Evolutionary conservation across 2,797 vertebrate species (phyloP).

Genomic region (Threskiornis aethiopicus): DNA sequence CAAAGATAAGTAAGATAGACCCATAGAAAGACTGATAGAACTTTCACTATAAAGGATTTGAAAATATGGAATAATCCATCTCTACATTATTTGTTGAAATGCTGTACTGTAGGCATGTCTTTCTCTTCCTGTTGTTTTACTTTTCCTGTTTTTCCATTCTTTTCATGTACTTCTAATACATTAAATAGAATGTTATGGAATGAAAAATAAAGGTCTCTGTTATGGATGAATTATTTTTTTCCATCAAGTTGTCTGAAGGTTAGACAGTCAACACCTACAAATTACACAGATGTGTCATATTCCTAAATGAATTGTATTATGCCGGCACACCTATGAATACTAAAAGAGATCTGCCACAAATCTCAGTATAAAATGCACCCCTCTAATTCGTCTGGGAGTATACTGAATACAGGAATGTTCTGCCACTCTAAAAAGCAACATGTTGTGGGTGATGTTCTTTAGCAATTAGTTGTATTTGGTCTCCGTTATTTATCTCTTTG

Average conservation of each 20-base stretch:
- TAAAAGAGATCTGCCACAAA: conserved; percentile 60
- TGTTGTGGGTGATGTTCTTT: neutral
- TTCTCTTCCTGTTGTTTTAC: neutral
- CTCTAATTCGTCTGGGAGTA: conserved; percentile 17
- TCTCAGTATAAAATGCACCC: conserved; percentile 45
- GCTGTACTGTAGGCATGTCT: neutral
- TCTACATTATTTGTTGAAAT: conserved; percentile 15
- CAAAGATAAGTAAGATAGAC: conserved; percentile 18
- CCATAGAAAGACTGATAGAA: neutral
- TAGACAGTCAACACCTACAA: conserved; percentile 71
- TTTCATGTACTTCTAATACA: conserved; percentile 57
- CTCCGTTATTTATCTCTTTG: neutral
- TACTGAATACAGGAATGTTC: neutral
- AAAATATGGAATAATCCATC: conserved; percentile 13
- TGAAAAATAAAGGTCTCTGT: conserved; percentile 69
- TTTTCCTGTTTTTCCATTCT: conserved; percentile 53
- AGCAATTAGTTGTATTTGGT: neutral
- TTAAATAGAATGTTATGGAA: conserved; percentile 66
- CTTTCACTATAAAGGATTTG: neutral
- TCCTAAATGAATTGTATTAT: conserved; percentile 72
- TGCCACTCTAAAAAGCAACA: neutral
- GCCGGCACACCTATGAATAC: conserved; percentile 63
- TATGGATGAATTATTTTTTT: conserved; percentile 64
- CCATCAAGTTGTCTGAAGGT: conserved; percentile 69
- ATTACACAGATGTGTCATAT: conserved; percentile 66